Percentiles rank a stretch among this genome's conserved stretches.
These are phyloP conservation scores for Podocnemis expansa DNA, from an alignment of 2,113 vertebrate species.

Conservation along the genomic window DNA sequence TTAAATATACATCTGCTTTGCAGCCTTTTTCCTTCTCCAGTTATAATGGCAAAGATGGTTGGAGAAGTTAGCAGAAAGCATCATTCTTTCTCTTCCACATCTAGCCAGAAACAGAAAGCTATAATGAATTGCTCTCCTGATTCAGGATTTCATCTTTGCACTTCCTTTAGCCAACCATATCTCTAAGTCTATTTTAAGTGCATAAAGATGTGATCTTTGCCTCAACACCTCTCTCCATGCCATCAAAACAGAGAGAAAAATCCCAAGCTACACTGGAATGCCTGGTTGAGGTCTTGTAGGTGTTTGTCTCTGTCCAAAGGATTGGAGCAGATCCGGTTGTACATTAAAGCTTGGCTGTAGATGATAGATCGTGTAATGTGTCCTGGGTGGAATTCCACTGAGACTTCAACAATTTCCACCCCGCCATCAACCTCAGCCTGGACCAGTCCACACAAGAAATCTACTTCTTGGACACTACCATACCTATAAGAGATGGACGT, in stretches of 20 bases:
- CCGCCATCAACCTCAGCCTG: no score
- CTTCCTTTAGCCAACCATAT: neutral
- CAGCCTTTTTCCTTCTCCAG: neutral
- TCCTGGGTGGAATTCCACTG: no score
- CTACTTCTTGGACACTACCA: no score
- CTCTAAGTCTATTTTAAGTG: neutral
- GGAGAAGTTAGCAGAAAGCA: neutral
- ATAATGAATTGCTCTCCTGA: neutral
- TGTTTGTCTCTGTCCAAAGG: no score
- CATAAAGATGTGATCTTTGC: neutral
- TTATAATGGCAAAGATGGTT: neutral
- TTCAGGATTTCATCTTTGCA: neutral
- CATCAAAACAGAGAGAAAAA: neutral
- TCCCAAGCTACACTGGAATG: neutral
- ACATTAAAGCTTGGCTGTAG: no score
- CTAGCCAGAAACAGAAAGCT: neutral
- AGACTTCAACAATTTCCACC: no score
- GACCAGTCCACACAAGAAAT: no score
- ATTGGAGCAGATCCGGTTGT: no score
- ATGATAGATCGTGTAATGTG: no score
- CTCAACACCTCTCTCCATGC: neutral
- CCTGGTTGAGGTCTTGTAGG: no score
- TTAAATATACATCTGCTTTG: neutral
- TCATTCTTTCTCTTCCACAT: neutral
- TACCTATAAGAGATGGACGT: no score